phyloP scores from a whole-genome alignment of 2,113 vertebrate species.

The Eclectus roratus region DNA sequence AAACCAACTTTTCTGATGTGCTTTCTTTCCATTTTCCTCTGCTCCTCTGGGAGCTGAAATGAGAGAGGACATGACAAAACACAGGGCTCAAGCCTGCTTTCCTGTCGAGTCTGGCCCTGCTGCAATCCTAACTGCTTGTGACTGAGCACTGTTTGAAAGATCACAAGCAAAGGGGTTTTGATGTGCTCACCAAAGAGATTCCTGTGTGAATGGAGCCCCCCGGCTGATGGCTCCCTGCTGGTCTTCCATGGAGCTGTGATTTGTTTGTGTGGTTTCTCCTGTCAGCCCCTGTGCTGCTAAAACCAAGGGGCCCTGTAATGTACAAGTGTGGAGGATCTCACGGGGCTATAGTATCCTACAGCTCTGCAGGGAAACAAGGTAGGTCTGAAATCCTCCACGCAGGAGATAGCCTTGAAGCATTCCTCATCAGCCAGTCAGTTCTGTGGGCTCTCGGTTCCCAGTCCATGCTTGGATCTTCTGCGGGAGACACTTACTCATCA shows the following conservation, averaged over 20 bases:
- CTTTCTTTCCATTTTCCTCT: background rate
- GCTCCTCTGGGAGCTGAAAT: background rate
- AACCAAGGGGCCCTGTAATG: too few species aligned
- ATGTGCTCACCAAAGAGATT: background rate
- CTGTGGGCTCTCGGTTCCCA: background rate
- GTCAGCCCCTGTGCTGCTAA: background rate
- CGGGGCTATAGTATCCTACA: background rate
- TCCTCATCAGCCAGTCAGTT: background rate
- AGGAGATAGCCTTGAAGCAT: background rate
- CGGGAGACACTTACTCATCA: too few species aligned
- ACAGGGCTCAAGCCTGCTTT: background rate
- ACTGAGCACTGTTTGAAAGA: background rate
- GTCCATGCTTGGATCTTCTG: background rate
- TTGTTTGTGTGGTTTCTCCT: background rate
- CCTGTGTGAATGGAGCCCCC: fast-evolving
- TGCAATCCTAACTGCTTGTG: background rate
- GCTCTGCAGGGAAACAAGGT: background rate
- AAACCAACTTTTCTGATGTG: background rate
- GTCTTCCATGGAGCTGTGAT: background rate
- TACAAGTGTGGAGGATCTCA: background rate
- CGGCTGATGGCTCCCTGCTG: background rate
- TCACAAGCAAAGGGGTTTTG: background rate
- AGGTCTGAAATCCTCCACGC: background rate
- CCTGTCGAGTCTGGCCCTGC: background rate
- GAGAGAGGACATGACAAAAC: background rate